Conservation (phyloP, 2,888 invertebrate genomes). For the Stenotaenia linearis region DNA sequence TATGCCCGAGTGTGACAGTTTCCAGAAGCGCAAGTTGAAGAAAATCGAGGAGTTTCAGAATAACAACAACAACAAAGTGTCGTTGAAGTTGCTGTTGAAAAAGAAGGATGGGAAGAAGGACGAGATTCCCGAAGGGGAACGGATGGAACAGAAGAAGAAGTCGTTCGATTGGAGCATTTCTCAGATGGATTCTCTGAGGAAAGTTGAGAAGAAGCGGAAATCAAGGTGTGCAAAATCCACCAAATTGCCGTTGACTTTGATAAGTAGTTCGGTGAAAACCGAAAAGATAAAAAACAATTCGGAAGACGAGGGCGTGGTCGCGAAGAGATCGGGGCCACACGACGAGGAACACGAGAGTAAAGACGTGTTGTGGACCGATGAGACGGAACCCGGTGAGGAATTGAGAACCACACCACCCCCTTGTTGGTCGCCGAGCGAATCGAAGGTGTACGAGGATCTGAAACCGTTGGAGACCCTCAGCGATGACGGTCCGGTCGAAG, state of each 20-base stretch:
- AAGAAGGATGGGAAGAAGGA: constrained; percentile 2
- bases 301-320: not conserved
- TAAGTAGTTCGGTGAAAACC: not conserved
- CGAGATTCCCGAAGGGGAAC: not conserved
- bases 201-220: not conserved
- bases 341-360: not conserved
- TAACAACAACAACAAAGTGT: not conserved
- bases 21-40: not conserved
- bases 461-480: not conserved
- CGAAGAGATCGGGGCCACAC: not conserved
- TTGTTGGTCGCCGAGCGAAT: constrained; percentile 31
- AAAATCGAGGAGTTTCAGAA: not conserved
- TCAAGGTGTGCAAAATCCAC: not conserved
- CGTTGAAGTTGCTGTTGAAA: not conserved
- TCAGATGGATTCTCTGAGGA: not conserved
- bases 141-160: constrained; percentile 36
- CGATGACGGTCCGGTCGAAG: not conserved
- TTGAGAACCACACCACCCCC: not conserved
- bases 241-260: not conserved
- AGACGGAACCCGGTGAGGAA: not conserved
- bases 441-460: not conserved
- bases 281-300: not conserved
- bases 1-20: not conserved
- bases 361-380: not conserved
- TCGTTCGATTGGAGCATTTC: not conserved